phyloP scores from a whole-genome alignment of 2,113 vertebrate species.

The Puma concolor region DNA sequence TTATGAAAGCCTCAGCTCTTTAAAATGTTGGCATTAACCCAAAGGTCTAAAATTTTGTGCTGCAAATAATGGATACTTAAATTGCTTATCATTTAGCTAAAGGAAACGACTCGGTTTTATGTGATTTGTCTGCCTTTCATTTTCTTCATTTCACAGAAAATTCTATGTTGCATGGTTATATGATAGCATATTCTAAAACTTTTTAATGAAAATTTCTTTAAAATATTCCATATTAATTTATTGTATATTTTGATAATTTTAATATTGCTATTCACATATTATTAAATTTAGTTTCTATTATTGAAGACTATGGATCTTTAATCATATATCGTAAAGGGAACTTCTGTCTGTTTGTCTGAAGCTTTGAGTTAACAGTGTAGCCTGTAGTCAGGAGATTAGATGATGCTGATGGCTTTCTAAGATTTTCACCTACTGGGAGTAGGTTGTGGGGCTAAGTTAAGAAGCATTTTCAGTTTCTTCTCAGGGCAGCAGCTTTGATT shows the following conservation, averaged over 20 bases:
- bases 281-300: not conserved
- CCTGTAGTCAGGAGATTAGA: not conserved
- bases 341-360: not conserved
- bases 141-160: not conserved
- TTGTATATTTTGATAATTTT: not conserved
- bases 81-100: conserved; percentile 1
- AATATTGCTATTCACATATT: not conserved
- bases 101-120: not conserved
- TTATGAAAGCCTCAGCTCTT: not conserved
- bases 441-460: not conserved
- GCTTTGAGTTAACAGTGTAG: not conserved
- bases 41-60: not conserved
- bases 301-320: not conserved
- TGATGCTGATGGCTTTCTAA: not conserved
- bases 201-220: not conserved
- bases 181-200: not conserved
- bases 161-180: not conserved
- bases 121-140: not conserved
- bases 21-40: not conserved
- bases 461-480: not conserved
- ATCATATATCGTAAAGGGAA: not conserved
- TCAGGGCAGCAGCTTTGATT: not conserved
- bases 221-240: not conserved
- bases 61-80: not conserved
- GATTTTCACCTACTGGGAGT: not conserved